phyloP scores from a whole-genome alignment of 2,888 invertebrate genomes.

The Napeogenes sylphis region DNA sequence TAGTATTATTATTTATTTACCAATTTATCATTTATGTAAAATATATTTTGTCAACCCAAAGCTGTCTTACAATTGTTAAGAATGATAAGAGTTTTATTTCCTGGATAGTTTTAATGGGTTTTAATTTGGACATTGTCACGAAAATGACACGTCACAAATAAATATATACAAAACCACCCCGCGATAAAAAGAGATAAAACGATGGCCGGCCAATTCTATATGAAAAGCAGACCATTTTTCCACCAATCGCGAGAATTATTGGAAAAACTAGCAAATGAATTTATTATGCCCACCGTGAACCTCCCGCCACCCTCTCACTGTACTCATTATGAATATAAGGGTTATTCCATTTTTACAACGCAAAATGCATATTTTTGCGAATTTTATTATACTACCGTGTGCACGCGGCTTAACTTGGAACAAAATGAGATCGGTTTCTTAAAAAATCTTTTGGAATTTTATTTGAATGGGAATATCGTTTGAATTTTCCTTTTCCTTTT shows the following conservation, averaged over 20 bases:
- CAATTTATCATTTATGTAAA: conserved; percentile 1
- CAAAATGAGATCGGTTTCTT: too few relatives aligned
- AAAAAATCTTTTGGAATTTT: too few relatives aligned
- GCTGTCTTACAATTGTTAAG: too few relatives aligned
- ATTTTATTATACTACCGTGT: conserved; percentile 4
- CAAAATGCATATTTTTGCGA: conserved; percentile 17
- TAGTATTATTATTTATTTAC: too few relatives aligned
- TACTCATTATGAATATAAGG: conserved; percentile 54
- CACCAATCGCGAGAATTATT: conserved; percentile 73
- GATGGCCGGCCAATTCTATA: conserved; percentile 49
- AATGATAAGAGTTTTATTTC: too few relatives aligned
- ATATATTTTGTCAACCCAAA: conserved; percentile 3
- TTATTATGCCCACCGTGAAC: conserved; percentile 60
- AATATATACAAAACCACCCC: conserved; percentile 21
- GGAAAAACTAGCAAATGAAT: conserved; percentile 76
- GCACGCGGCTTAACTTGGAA: not conserved
- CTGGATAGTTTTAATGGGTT: not conserved
- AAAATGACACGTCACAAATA: conserved; percentile 15
- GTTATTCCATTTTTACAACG: conserved; percentile 30
- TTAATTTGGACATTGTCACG: conserved; percentile 2
- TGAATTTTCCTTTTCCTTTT: too few relatives aligned
- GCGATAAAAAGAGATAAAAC: conserved; percentile 61
- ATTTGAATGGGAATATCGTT: too few relatives aligned
- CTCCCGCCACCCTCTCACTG: conserved; percentile 41
- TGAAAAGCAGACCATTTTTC: conserved; percentile 67